phyloP scores from a whole-genome alignment of 2,797 vertebrate species.

The Hybognathus amarus region DNA sequence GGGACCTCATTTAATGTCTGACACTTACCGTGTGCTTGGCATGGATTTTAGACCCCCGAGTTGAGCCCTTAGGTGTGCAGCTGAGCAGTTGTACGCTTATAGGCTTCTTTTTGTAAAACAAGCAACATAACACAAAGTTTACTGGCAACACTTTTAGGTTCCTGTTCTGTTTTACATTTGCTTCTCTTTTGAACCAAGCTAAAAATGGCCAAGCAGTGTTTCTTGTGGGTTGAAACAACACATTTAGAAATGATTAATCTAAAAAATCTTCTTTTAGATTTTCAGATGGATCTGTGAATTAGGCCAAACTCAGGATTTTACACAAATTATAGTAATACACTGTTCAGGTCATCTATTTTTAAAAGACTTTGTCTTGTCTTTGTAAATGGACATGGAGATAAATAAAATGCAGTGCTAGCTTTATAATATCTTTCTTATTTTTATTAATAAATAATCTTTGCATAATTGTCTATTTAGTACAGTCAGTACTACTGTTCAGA shows the following conservation, averaged over 20 bases:
- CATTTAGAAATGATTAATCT: neutral
- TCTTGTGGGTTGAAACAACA: neutral
- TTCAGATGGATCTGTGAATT: neutral
- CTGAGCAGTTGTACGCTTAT: neutral
- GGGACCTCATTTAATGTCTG: slow-evolving; percentile 29
- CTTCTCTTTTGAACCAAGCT: neutral
- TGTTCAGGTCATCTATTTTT: neutral
- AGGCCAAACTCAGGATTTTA: neutral
- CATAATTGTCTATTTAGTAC: neutral
- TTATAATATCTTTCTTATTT: neutral
- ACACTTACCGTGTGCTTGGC: slow-evolving; percentile 12
- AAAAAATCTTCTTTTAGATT: too few species aligned
- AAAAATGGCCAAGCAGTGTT: neutral
- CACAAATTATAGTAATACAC: neutral
- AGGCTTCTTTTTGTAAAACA: neutral
- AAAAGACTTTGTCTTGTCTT: neutral
- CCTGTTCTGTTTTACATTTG: neutral
- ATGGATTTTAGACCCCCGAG: slow-evolving; percentile 10
- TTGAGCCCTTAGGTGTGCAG: neutral
- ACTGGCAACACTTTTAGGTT: neutral
- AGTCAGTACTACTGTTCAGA: neutral
- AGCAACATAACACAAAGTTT: neutral
- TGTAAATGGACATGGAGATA: neutral
- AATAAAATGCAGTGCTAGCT: neutral
- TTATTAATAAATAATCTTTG: neutral